phyloP scores from a whole-genome alignment of 2,888 invertebrate species.

The Dorcus hopei region DNA sequence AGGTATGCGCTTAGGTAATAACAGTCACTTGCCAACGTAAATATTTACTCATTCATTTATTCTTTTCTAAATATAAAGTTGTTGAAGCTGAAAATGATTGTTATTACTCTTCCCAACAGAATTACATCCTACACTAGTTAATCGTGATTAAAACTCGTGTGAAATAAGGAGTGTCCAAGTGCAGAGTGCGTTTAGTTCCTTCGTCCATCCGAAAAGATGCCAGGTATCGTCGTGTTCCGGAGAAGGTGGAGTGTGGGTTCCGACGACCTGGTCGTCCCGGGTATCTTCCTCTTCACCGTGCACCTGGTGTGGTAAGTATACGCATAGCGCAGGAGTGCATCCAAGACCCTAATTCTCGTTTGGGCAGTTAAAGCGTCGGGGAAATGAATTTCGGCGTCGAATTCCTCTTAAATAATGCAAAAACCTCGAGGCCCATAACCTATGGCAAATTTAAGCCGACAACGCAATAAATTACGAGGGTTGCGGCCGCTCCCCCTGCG shows the following conservation, averaged over 20 bases:
- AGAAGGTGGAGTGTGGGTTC: conserved; percentile 86
- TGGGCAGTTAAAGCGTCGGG: neutral
- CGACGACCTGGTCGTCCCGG: conserved; percentile 84
- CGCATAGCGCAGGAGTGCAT: neutral
- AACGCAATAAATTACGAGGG: neutral
- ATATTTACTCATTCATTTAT: too few relatives aligned
- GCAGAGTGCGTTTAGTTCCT: neutral
- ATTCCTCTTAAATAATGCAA: neutral
- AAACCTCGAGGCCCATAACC: neutral
- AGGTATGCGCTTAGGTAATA: too few relatives aligned
- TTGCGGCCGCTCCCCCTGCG: neutral
- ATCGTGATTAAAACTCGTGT: too few relatives aligned
- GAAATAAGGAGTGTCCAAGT: neutral
- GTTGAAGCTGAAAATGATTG: too few relatives aligned
- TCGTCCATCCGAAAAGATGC: conserved; percentile 57
- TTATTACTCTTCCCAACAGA: too few relatives aligned
- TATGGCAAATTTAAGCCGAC: neutral
- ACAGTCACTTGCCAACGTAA: too few relatives aligned
- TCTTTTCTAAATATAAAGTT: too few relatives aligned
- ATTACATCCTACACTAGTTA: too few relatives aligned
- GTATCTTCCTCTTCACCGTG: conserved; percentile 69
- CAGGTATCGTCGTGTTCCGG: conserved; percentile 79
- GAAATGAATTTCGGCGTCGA: neutral
- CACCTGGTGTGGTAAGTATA: conserved; percentile 74
- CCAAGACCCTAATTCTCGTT: neutral